These are phyloP conservation scores for Drosophila fuyamai DNA, from an alignment of 1,140 invertebrate genomes.

Conservation along the genomic window DNA sequence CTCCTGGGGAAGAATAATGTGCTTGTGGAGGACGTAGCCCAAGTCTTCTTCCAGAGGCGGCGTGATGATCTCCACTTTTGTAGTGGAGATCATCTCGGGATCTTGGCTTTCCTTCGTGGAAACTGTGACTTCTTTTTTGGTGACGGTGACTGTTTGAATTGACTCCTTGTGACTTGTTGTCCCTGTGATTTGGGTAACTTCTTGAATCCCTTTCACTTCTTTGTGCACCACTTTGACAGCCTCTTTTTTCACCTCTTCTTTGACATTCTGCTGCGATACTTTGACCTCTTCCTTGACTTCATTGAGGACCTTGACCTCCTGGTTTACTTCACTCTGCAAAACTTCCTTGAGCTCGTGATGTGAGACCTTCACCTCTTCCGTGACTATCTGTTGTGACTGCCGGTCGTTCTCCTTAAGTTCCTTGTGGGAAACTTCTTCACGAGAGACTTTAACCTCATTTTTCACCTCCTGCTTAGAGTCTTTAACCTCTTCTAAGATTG, in stretches of 20 bases:
- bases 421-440: background rate
- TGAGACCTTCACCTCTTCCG: background rate
- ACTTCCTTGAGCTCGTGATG: slow-evolving; percentile 6
- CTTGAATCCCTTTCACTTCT: slow-evolving; percentile 8
- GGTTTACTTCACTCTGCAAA: background rate
- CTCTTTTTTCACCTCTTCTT: slow-evolving; percentile 7
- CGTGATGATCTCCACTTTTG: slow-evolving; percentile 5
- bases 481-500: background rate
- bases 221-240: slow-evolving; percentile 6
- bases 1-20: slow-evolving; percentile 58
- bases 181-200: slow-evolving; percentile 1
- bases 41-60: slow-evolving; percentile 54
- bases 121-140: slow-evolving; percentile 12
- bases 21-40: slow-evolving; percentile 76
- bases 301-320: slow-evolving; percentile 1
- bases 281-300: slow-evolving; percentile 2
- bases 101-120: background rate
- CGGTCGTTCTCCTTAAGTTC: background rate
- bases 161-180: slow-evolving; percentile 25
- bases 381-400: background rate
- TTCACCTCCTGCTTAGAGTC: background rate
- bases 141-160: slow-evolving; percentile 13
- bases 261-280: slow-evolving; percentile 1
- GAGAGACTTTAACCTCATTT: background rate
- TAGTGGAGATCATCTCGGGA: background rate